Conservation (phyloP, 2,113 vertebrate genomes). For the Cavia aperea region DNA sequence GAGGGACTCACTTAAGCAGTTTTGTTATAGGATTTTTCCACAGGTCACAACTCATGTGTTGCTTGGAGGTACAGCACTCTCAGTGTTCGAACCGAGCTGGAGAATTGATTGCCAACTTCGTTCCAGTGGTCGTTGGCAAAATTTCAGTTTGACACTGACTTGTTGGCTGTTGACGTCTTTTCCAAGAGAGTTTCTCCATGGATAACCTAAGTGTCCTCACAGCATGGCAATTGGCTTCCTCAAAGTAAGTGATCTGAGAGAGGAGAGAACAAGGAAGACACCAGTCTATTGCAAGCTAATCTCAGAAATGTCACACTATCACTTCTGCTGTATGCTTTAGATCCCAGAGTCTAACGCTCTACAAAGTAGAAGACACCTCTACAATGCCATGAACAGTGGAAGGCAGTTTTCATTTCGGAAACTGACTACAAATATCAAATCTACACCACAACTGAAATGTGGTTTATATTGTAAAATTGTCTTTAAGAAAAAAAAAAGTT, state of each 20-base stretch:
- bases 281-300: background rate
- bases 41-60: background rate
- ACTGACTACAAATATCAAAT: background rate
- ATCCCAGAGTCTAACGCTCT: background rate
- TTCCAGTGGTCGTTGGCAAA: background rate
- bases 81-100: background rate
- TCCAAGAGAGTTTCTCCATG: background rate
- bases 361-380: background rate
- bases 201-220: background rate
- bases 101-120: background rate
- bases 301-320: background rate
- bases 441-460: background rate
- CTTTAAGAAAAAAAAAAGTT: background rate
- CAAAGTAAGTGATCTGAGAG: background rate
- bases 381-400: rapidly evolving
- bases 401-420: background rate
- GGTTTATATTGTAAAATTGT: background rate
- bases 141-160: background rate
- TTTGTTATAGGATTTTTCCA: background rate
- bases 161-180: background rate
- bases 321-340: background rate
- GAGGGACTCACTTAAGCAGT: background rate
- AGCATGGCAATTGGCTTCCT: background rate
- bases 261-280: background rate
- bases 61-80: background rate